Evolutionary conservation across 2,113 vertebrate species (phyloP).

Genomic region (Gobiocypris rarus): DNA sequence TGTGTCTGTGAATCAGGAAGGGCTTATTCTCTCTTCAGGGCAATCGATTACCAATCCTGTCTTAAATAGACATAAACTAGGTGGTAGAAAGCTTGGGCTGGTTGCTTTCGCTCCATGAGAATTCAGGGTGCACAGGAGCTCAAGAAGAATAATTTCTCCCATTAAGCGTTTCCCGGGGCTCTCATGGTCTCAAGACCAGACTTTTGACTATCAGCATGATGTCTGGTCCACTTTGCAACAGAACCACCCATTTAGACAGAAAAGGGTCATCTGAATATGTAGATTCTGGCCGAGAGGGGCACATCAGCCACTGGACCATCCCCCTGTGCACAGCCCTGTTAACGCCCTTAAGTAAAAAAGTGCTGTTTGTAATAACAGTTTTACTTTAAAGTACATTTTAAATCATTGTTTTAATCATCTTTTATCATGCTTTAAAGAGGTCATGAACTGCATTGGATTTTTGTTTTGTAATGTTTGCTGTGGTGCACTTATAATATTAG

Average conservation of each 20-base stretch:
- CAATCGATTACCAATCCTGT: constrained; percentile 27
- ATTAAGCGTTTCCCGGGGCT: constrained; percentile 2
- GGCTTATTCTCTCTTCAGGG: constrained; percentile 17
- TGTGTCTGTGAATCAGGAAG: constrained; percentile 27
- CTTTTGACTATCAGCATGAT: constrained; percentile 6
- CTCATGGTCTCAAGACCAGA: neutral
- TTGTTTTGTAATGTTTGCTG: too few species aligned
- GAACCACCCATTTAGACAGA: neutral
- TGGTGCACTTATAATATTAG: too few species aligned
- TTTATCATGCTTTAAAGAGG: too few species aligned
- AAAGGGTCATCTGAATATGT: neutral
- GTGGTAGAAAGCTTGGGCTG: neutral
- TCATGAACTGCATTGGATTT: too few species aligned
- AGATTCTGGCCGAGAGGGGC: too few species aligned
- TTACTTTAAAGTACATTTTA: too few species aligned
- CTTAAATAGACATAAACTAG: constrained; percentile 32
- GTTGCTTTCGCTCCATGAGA: neutral
- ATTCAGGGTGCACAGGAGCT: neutral
- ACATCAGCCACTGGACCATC: too few species aligned
- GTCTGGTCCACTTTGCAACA: neutral
- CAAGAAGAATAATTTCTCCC: constrained; percentile 11
- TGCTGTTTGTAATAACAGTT: too few species aligned
- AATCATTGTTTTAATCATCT: too few species aligned
- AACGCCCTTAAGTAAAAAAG: too few species aligned
- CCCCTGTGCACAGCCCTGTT: too few species aligned